phyloP scores from a whole-genome alignment of 1,140 invertebrate species.

The Drosophila truncata region DNA sequence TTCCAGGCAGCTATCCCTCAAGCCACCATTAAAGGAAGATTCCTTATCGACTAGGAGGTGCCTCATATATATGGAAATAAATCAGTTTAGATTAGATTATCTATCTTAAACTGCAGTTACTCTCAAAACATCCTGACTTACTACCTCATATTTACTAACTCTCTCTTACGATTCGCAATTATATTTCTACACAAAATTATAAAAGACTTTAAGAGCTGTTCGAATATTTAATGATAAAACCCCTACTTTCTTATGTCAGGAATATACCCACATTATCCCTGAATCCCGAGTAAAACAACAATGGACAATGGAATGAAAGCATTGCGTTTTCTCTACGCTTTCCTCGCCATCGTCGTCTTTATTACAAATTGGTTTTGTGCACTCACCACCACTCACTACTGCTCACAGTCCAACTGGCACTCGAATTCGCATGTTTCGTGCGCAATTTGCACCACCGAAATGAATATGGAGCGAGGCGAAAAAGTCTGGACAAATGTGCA shows the following conservation, averaged over 20 bases:
- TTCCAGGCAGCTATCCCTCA: slow-evolving; percentile 10
- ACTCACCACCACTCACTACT: slow-evolving; percentile 56
- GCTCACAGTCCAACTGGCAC: slow-evolving; percentile 14
- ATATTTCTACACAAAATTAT: neutral
- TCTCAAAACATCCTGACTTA: neutral
- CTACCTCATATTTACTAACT: neutral
- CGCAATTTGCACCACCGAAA: slow-evolving; percentile 74
- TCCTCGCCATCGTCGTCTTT: slow-evolving; percentile 70
- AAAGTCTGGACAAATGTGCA: slow-evolving; percentile 43
- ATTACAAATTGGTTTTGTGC: slow-evolving; percentile 84
- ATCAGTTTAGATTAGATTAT: neutral
- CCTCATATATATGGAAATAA: neutral
- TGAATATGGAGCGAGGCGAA: slow-evolving; percentile 64
- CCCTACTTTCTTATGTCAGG: neutral
- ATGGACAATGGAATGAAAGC: slow-evolving; percentile 44
- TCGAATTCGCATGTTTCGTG: slow-evolving; percentile 71
- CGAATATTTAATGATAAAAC: neutral
- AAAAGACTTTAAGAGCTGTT: accelerated
- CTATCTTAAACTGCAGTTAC: neutral
- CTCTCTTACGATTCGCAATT: neutral
- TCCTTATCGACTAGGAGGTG: neutral
- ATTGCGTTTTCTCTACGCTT: slow-evolving; percentile 55
- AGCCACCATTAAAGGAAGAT: neutral
- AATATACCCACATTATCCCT: neutral
- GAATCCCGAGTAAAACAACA: slow-evolving; percentile 2